phyloP scores from a whole-genome alignment of 1,140 invertebrate species.

The Dendrolimus kikuchii region DNA sequence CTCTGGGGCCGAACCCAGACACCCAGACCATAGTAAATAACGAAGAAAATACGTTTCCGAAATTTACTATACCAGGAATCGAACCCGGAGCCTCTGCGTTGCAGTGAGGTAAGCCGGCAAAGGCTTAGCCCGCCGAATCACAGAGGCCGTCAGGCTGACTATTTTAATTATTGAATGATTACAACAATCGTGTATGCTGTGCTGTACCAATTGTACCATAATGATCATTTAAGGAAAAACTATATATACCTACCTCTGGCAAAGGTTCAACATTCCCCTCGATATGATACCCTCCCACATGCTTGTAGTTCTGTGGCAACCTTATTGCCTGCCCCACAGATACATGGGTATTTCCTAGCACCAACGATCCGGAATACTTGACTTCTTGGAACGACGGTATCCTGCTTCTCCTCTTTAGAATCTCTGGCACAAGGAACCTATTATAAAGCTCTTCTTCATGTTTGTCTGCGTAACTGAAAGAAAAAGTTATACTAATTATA shows the following conservation, averaged over 20 bases:
- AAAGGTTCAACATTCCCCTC: constrained; percentile 14
- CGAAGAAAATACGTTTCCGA: too few species aligned
- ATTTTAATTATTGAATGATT: too few species aligned
- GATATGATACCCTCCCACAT: constrained; percentile 22
- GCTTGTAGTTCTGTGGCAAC: constrained; percentile 19
- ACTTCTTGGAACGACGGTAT: constrained; percentile 9
- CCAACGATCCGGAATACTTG: constrained; percentile 14
- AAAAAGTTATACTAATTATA: too few species aligned
- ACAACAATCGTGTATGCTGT: too few species aligned
- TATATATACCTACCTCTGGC: constrained; percentile 13
- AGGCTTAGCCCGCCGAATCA: too few species aligned
- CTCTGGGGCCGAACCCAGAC: too few species aligned
- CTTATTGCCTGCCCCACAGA: constrained; percentile 9
- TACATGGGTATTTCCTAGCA: constrained; percentile 18
- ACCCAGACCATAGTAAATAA: too few species aligned
- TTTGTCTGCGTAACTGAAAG: constrained; percentile 2
- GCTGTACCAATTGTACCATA: too few species aligned
- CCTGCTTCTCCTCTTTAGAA: constrained; percentile 8
- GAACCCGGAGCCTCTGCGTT: too few species aligned
- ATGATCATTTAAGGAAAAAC: not conserved
- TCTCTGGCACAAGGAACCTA: constrained; percentile 11
- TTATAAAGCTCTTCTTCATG: constrained; percentile 14
- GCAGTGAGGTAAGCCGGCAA: too few species aligned
- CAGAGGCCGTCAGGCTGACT: too few species aligned
- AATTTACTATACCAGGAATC: too few species aligned